phyloP scores from a whole-genome alignment of 23 tunicate species.

The Ascidia mentula region DNA sequence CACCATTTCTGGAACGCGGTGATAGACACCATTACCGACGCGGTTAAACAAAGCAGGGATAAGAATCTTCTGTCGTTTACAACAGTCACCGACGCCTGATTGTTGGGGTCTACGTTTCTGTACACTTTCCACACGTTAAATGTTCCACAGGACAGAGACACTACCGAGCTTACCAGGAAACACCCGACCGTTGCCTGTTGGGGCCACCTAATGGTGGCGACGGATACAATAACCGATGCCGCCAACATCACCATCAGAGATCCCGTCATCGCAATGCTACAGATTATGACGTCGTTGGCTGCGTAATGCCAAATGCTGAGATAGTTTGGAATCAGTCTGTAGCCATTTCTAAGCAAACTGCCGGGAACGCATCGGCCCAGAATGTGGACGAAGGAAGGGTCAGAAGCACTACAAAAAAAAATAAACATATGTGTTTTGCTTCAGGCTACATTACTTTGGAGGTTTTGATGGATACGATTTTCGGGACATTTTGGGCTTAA shows the following conservation, averaged over 20 bases:
- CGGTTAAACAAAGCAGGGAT: neutral
- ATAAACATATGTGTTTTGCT: neutral
- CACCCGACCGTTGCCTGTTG: conserved; percentile 34
- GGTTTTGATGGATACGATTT: too few species aligned
- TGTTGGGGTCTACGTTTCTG: neutral
- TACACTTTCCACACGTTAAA: neutral
- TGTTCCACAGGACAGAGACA: neutral
- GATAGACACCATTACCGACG: neutral
- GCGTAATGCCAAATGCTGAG: conserved; percentile 51
- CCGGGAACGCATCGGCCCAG: conserved; percentile 41
- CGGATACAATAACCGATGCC: conserved; percentile 14
- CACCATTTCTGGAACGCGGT: neutral
- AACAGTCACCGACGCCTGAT: neutral
- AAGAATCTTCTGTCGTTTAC: neutral
- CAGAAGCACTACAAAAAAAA: neutral
- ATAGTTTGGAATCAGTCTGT: conserved; percentile 14
- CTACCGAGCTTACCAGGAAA: neutral
- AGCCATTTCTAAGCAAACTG: conserved; percentile 10
- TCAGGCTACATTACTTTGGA: too few species aligned
- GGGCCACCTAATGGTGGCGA: conserved; percentile 37
- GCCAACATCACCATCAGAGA: conserved; percentile 3
- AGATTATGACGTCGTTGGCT: conserved; percentile 21
- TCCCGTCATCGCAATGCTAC: neutral
- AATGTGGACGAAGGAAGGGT: conserved; percentile 1
- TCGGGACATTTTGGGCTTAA: too few species aligned